Evolutionary conservation across 1,140 invertebrate species (phyloP).

Genomic region (Carcinoscorpius rotundicauda): DNA sequence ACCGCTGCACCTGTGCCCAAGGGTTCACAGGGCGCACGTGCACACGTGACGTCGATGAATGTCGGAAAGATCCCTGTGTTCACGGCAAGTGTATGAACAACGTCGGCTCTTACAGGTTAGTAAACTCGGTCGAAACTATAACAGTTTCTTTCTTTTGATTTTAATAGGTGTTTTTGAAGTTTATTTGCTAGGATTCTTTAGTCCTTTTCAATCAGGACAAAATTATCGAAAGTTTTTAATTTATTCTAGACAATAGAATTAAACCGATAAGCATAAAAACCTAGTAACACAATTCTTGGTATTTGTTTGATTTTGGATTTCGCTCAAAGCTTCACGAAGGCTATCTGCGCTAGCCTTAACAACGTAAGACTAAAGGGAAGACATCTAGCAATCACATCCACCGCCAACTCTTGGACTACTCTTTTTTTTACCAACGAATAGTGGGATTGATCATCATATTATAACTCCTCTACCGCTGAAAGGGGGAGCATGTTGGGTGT

Average conservation of each 20-base stretch:
- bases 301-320: background rate
- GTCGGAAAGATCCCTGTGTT: constrained; percentile 55
- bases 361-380: too few relatives aligned
- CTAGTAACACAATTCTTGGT: background rate
- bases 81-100: constrained; percentile 42
- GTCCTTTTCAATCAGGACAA: background rate
- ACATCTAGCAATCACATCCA: too few relatives aligned
- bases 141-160: background rate
- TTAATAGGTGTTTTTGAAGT: background rate
- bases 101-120: constrained; percentile 20
- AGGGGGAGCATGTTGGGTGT: too few relatives aligned
- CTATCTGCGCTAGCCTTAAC: too few relatives aligned
- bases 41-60: constrained; percentile 68
- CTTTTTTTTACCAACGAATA: too few relatives aligned
- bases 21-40: constrained; percentile 81
- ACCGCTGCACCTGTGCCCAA: constrained; percentile 80
- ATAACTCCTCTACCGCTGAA: too few relatives aligned
- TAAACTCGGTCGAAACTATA: background rate
- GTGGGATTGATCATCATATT: too few relatives aligned
- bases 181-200: too few relatives aligned
- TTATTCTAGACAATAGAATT: background rate
- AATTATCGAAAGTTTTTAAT: background rate
- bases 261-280: background rate
- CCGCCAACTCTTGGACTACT: too few relatives aligned
- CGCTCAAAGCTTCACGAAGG: too few relatives aligned